A percentile compares a stretch with the other conserved stretches of the same genome.
These are phyloP conservation scores for Caracal caracal DNA, from an alignment of 2,113 vertebrate species.

Conservation along the genomic window DNA sequence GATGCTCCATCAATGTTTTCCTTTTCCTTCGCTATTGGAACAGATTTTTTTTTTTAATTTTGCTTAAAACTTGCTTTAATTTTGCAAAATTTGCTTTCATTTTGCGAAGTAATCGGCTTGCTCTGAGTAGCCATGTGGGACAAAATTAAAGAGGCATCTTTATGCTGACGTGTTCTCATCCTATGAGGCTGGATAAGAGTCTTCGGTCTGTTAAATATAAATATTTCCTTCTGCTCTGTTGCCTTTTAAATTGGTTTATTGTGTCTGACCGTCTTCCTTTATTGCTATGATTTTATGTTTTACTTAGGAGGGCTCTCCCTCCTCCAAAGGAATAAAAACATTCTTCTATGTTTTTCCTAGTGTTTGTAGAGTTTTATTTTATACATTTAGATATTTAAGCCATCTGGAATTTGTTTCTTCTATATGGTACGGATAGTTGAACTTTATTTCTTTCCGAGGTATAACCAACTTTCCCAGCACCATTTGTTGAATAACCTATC, in stretches of 20 bases:
- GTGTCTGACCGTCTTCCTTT: background rate
- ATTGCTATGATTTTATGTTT: background rate
- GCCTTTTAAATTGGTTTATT: background rate
- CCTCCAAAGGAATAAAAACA: background rate
- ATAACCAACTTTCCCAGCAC: background rate
- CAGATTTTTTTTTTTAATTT: background rate
- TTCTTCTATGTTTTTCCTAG: background rate
- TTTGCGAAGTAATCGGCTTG: background rate
- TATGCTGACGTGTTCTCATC: background rate
- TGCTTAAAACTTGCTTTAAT: background rate
- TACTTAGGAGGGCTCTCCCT: background rate
- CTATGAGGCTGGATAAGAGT: background rate
- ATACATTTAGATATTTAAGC: background rate
- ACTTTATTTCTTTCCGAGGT: background rate
- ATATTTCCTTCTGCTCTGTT: background rate
- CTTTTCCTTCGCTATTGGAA: background rate
- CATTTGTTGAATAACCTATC: background rate
- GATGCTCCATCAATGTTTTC: background rate
- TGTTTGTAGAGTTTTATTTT: background rate
- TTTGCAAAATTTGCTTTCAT: too few relatives aligned
- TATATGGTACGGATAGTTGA: background rate
- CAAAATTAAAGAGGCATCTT: background rate
- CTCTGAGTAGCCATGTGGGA: background rate
- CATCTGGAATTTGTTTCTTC: background rate
- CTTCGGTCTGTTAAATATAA: background rate